Conservation (phyloP, 2,113 vertebrate genomes). For the Crotalus viridis region DNA sequence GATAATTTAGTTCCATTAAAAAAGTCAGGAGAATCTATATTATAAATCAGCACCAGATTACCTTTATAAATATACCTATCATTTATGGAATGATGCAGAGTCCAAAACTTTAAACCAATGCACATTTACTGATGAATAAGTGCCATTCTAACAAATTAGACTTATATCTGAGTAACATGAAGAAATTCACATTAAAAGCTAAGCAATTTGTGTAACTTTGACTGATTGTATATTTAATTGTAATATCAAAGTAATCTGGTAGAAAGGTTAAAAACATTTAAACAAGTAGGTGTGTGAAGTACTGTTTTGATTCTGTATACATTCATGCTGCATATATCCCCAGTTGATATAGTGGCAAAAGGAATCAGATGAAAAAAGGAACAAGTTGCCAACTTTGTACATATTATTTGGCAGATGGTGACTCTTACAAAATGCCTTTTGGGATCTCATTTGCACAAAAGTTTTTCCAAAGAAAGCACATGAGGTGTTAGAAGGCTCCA, state of each 20-base stretch:
- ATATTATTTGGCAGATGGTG: conserved; percentile 23
- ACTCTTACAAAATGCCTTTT: conserved; percentile 23
- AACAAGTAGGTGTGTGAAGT: fast-evolving
- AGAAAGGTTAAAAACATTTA: background rate
- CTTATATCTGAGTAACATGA: background rate
- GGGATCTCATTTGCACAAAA: conserved; percentile 30
- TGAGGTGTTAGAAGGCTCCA: conserved; percentile 1
- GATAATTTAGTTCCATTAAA: background rate
- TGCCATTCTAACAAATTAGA: background rate
- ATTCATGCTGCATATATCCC: background rate
- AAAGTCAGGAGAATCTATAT: background rate
- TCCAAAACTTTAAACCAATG: background rate
- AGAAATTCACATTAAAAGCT: background rate
- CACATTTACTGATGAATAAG: background rate
- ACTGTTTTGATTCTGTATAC: background rate
- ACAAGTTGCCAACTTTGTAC: conserved; percentile 20
- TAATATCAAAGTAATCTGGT: fast-evolving
- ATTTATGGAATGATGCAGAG: background rate
- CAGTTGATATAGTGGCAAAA: conserved; percentile 13
- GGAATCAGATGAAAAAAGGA: conserved; percentile 12
- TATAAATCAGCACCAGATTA: background rate
- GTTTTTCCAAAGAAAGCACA: conserved; percentile 24
- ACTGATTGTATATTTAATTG: fast-evolving
- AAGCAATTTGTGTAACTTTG: background rate
- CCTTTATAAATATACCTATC: background rate